Conservation (phyloP, 2,888 invertebrate species). For the Polydesmus complanatus region DNA sequence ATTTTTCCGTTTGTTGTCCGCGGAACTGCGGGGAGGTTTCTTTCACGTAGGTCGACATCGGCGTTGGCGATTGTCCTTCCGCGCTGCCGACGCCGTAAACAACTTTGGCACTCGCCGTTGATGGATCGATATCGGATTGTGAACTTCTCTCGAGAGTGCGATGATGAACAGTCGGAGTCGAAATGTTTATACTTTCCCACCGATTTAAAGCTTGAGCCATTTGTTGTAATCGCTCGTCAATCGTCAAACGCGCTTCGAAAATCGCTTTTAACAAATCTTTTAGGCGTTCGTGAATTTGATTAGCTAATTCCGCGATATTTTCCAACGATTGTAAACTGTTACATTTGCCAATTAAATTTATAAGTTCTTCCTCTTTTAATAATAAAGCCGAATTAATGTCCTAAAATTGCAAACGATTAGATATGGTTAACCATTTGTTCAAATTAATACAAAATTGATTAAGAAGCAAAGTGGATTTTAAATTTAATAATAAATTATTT, state of each 20-base stretch:
- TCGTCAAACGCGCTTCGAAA: conserved; percentile 9
- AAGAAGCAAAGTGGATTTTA: too few relatives aligned
- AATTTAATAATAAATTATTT: too few relatives aligned
- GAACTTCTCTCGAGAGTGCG: neutral
- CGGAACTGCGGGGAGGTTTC: conserved; percentile 13
- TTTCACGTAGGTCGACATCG: conserved; percentile 5
- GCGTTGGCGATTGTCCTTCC: conserved; percentile 43
- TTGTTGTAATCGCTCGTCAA: conserved; percentile 4
- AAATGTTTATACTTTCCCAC: conserved; percentile 40
- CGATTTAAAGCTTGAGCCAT: conserved; percentile 33
- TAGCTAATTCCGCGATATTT: conserved; percentile 28
- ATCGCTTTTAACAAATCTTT: conserved; percentile 17
- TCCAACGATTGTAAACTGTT: conserved; percentile 34
- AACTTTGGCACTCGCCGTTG: neutral
- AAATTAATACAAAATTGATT: too few relatives aligned
- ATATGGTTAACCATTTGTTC: too few relatives aligned
- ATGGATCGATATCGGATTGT: neutral
- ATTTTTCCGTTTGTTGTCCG: conserved; percentile 3
- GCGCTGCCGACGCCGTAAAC: conserved; percentile 43
- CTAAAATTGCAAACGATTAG: conserved; percentile 8
- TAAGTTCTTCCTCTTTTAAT: conserved; percentile 33
- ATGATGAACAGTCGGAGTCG: neutral
- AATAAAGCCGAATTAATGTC: conserved; percentile 12
- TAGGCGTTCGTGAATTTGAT: conserved; percentile 20
- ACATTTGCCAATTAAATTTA: conserved; percentile 37